phyloP scores from a whole-genome alignment of 2,888 invertebrate genomes.

The Heteromurus nitidus region DNA sequence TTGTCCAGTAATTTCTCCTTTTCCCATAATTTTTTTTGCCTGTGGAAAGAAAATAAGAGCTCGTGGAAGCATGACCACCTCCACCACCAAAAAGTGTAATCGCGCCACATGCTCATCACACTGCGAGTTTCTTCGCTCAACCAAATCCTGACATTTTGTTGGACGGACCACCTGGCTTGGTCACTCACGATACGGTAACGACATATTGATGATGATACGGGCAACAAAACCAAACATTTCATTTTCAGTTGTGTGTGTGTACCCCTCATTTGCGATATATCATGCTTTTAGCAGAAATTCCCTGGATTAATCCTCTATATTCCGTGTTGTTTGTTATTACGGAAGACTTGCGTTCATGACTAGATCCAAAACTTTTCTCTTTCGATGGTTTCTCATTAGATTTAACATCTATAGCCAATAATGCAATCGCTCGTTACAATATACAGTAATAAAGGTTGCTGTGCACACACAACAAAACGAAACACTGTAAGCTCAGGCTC shows the following conservation, averaged over 20 bases:
- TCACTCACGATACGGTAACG: constrained; percentile 54
- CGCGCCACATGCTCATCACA: constrained; percentile 63
- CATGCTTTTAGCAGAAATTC: constrained; percentile 46
- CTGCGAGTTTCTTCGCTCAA: constrained; percentile 36
- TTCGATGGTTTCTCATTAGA: no score
- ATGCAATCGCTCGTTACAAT: constrained; percentile 2
- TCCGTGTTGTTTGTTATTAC: constrained; percentile 31
- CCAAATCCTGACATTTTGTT: constrained; percentile 62
- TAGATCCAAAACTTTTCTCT: no score
- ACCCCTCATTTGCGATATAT: constrained; percentile 30
- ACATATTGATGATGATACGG: constrained; percentile 9
- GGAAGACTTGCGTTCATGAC: constrained; percentile 4
- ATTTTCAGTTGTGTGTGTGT: no score
- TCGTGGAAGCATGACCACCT: constrained; percentile 61
- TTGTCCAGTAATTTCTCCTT: constrained; percentile 14
- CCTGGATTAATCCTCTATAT: constrained; percentile 36
- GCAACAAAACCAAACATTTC: background rate
- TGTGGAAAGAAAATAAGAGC: constrained; percentile 38
- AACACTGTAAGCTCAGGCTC: constrained; percentile 25
- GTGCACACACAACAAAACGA: no score
- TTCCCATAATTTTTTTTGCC: constrained; percentile 50
- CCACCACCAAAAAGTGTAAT: constrained; percentile 56
- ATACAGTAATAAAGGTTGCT: constrained; percentile 16
- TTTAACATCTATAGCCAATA: no score
- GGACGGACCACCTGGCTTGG: constrained; percentile 63